phyloP scores from a whole-genome alignment of 35 echinoderm and acorn worm genomes.

The Lytechinus pictus region DNA sequence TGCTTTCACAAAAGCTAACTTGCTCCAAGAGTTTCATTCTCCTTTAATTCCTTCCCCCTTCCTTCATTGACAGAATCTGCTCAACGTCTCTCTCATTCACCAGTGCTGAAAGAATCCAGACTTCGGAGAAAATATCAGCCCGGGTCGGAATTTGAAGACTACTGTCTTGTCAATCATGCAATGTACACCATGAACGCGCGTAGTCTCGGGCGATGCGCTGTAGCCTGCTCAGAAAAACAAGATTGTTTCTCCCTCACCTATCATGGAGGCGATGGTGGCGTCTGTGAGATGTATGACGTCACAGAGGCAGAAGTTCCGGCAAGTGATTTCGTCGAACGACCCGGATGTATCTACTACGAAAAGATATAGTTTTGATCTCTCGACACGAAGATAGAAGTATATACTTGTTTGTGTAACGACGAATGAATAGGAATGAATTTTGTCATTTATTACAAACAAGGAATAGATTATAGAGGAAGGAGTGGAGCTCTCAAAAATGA shows the following conservation, averaged over 20 bases:
- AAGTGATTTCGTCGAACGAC: constrained; percentile 1
- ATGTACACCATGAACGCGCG: not conserved
- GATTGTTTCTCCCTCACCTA: not conserved
- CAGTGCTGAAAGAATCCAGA: not conserved
- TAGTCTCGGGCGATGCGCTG: not conserved
- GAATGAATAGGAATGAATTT: too few relatives aligned
- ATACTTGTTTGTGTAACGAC: too few relatives aligned
- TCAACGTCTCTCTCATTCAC: not conserved
- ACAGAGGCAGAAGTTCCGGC: not conserved
- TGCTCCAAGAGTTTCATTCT: too few relatives aligned
- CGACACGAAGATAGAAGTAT: too few relatives aligned
- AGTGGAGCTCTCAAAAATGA: too few relatives aligned
- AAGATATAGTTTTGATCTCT: not conserved
- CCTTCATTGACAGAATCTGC: not conserved
- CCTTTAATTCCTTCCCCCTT: not conserved
- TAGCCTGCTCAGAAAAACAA: not conserved
- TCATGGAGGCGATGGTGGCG: not conserved
- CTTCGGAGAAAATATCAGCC: not conserved
- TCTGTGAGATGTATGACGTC: not conserved
- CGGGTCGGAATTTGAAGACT: not conserved
- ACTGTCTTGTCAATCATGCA: not conserved
- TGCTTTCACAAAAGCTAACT: too few relatives aligned
- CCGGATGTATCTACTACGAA: not conserved
- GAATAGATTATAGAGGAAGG: too few relatives aligned
- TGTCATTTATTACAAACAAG: too few relatives aligned